Conservation (phyloP, 2,113 vertebrate genomes). For the Coturnix japonica region DNA sequence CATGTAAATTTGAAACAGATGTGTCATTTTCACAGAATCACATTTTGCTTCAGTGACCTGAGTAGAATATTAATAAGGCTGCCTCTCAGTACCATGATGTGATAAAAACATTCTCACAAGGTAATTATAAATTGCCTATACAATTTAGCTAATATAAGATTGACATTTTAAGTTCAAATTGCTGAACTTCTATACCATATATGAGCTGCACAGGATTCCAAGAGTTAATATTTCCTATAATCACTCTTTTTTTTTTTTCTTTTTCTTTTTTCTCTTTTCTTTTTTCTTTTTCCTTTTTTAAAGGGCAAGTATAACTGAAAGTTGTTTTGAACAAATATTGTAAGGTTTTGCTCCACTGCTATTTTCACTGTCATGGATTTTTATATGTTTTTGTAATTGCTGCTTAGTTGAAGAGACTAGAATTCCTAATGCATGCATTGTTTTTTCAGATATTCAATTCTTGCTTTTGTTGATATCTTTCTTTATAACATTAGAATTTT, state of each 20-base stretch:
- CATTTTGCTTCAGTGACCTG: neutral
- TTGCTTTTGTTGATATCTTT: neutral
- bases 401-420: neutral
- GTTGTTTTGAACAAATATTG: neutral
- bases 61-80: neutral
- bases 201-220: neutral
- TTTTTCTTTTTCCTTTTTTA: too few species aligned
- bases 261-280: too few species aligned
- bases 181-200: neutral
- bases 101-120: neutral
- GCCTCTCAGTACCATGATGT: neutral
- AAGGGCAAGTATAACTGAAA: neutral
- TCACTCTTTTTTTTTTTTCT: neutral
- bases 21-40: too few species aligned
- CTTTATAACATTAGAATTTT: neutral
- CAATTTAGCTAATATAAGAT: neutral
- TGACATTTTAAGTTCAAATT: neutral
- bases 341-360: neutral
- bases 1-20: constrained; percentile 5
- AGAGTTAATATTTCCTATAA: neutral
- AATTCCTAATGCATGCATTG: neutral
- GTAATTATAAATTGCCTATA: neutral
- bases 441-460: neutral
- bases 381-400: neutral
- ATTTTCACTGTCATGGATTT: neutral